Conservation (phyloP, 1,140 invertebrate genomes). For the Drosophila pseudoobscura region DNA sequence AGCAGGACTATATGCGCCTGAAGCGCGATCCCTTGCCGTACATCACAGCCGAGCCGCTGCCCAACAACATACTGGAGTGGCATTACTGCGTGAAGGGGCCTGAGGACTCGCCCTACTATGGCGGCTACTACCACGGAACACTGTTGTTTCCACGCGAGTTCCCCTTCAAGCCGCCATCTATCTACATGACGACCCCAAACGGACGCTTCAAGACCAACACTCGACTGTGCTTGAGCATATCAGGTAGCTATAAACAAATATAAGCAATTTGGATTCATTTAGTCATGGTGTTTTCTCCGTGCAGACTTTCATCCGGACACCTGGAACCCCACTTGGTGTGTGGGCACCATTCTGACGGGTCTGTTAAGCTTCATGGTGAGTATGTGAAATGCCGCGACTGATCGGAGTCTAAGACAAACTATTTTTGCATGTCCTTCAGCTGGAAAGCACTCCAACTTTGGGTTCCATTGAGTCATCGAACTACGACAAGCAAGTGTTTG, state of each 20-base stretch:
- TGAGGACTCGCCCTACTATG: conserved; percentile 95
- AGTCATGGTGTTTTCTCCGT: neutral
- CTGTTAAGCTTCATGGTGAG: conserved; percentile 93
- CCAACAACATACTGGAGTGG: conserved; percentile 98
- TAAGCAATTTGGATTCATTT: neutral
- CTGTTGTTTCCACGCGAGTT: conserved; percentile 98
- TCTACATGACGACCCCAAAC: conserved; percentile 99
- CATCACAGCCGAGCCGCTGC: conserved; percentile 89
- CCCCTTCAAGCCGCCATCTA: conserved; percentile 98
- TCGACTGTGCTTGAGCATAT: conserved; percentile 97
- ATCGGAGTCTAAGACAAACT: neutral
- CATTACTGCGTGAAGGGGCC: conserved; percentile 89
- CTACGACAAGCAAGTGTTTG: conserved; percentile 93
- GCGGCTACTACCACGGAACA: conserved; percentile 98
- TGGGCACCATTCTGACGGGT: conserved; percentile 97
- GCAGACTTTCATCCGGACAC: conserved; percentile 98
- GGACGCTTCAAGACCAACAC: conserved; percentile 96
- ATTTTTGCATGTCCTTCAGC: conserved; percentile 38
- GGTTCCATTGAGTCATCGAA: conserved; percentile 97
- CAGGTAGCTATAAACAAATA: conserved; percentile 47
- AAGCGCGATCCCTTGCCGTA: conserved; percentile 97
- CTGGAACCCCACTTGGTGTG: conserved; percentile 99
- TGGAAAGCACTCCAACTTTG: conserved; percentile 96
- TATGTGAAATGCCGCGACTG: neutral
- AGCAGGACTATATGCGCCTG: conserved; percentile 97